These are phyloP conservation scores for Aplysia californica DNA, from an alignment of 1,140 invertebrate species.

Conservation along the genomic window DNA sequence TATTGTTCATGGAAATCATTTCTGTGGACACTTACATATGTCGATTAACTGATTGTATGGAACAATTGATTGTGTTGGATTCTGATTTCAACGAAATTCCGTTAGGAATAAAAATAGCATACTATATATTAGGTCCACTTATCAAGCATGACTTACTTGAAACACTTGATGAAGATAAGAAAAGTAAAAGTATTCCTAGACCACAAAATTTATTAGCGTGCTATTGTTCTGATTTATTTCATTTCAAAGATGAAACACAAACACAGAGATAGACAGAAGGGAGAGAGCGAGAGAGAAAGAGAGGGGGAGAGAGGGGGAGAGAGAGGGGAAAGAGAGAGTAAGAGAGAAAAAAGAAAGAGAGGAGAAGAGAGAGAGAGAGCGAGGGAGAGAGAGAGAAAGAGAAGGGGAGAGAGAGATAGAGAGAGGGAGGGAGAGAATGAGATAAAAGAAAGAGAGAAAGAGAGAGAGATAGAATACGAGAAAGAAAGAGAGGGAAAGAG, in stretches of 20 bases:
- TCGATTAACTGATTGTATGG: too few relatives aligned
- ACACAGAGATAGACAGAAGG: not conserved
- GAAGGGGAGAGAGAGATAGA: not conserved
- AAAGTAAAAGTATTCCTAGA: not conserved
- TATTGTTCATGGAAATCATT: too few relatives aligned
- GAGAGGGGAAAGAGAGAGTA: constrained; percentile 9
- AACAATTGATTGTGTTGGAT: too few relatives aligned
- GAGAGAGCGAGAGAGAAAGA: constrained; percentile 10
- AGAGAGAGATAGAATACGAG: not conserved
- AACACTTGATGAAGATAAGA: not conserved
- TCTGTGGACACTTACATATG: too few relatives aligned
- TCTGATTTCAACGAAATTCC: not conserved
- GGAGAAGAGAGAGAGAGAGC: not conserved
- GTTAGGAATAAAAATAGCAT: not conserved
- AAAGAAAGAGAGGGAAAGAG: not conserved
- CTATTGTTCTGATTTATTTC: too few relatives aligned
- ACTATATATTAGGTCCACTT: not conserved
- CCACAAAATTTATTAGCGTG: too few relatives aligned
- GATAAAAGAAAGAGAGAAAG: not conserved
- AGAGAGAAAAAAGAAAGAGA: not conserved
- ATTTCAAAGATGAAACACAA: not conserved
- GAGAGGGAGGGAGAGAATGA: not conserved
- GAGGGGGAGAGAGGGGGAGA: constrained; percentile 3
- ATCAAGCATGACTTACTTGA: not conserved
- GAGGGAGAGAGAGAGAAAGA: not conserved